These are phyloP conservation scores for Meloidogyne hapla DNA, from an alignment of 1,140 invertebrate species.

Conservation along the genomic window DNA sequence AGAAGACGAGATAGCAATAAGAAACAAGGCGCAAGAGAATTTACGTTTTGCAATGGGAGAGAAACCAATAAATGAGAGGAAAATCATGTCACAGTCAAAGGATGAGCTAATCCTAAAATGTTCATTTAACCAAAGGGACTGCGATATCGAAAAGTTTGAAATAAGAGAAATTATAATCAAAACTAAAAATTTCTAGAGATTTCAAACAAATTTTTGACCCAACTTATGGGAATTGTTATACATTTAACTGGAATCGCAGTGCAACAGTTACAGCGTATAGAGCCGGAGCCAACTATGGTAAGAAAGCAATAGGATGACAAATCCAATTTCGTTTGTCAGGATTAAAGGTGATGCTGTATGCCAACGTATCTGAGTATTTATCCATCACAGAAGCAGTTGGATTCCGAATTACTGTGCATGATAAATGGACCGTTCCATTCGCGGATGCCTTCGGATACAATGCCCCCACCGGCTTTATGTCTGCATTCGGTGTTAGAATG, in stretches of 20 bases:
- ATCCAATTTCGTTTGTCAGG: conserved; percentile 36
- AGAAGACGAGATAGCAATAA: conserved; percentile 61
- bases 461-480: conserved; percentile 62
- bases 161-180: neutral
- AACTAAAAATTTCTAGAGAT: conserved; percentile 47
- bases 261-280: conserved; percentile 55
- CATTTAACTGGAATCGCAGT: conserved; percentile 59
- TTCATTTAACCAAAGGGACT: conserved; percentile 62
- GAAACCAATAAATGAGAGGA: conserved; percentile 46
- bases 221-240: conserved; percentile 63
- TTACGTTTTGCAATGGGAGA: conserved; percentile 60
- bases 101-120: conserved; percentile 61
- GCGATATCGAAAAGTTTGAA: conserved; percentile 55
- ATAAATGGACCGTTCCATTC: conserved; percentile 62
- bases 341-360: conserved; percentile 58
- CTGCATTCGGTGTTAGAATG: conserved; percentile 63
- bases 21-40: conserved; percentile 55
- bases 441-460: conserved; percentile 63
- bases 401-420: conserved; percentile 62
- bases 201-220: conserved; percentile 61
- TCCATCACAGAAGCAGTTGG: conserved; percentile 63
- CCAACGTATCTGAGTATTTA: conserved; percentile 62
- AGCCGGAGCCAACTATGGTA: conserved; percentile 63
- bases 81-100: conserved; percentile 52
- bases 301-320: conserved; percentile 18